A percentile compares a stretch with the other conserved stretches of the same genome.
phyloP scores from a whole-genome alignment of 2,113 vertebrate genomes.

The Mugil cephalus region DNA sequence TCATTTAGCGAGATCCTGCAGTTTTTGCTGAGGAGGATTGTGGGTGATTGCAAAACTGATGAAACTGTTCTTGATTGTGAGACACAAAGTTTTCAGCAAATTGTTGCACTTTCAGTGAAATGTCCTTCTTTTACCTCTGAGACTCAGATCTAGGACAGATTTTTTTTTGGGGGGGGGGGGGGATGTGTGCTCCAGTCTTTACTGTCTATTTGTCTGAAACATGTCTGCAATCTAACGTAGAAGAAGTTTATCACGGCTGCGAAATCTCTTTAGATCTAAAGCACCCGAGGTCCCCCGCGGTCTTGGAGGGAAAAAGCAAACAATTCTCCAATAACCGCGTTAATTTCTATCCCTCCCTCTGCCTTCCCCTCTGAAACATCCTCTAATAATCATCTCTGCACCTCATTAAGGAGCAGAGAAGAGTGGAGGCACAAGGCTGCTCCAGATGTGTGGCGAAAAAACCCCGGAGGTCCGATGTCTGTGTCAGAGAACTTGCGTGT shows the following conservation, averaged over 20 bases:
- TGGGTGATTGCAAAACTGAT: background rate
- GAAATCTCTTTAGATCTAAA: slow-evolving; percentile 62
- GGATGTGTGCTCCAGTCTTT: slow-evolving; percentile 31
- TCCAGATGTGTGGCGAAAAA: slow-evolving; percentile 75
- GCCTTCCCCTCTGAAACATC: slow-evolving; percentile 48
- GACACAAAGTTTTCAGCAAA: background rate
- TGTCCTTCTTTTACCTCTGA: slow-evolving; percentile 14
- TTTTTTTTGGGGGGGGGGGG: slow-evolving; percentile 29
- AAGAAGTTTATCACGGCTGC: slow-evolving; percentile 28
- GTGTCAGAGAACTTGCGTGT: slow-evolving; percentile 49
- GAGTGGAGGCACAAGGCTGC: slow-evolving; percentile 58
- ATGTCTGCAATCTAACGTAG: slow-evolving; percentile 34
- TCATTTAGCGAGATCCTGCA: background rate
- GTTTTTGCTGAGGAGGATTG: background rate
- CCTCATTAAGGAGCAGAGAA: slow-evolving; percentile 75
- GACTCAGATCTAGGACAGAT: slow-evolving; percentile 48
- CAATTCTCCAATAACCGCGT: slow-evolving; percentile 55
- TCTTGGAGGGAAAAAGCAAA: slow-evolving; percentile 61
- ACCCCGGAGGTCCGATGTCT: slow-evolving; percentile 62
- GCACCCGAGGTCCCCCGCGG: slow-evolving; percentile 45
- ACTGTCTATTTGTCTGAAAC: slow-evolving; percentile 30
- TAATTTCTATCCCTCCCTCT: slow-evolving; percentile 42
- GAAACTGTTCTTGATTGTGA: background rate
- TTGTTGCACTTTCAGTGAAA: background rate
- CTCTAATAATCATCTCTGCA: slow-evolving; percentile 74